Evolutionary conservation across 1,140 invertebrate genomes (phyloP), one percentile per base, ranked within the genome.

Genomic region (Phocides pigmalion): DNA sequence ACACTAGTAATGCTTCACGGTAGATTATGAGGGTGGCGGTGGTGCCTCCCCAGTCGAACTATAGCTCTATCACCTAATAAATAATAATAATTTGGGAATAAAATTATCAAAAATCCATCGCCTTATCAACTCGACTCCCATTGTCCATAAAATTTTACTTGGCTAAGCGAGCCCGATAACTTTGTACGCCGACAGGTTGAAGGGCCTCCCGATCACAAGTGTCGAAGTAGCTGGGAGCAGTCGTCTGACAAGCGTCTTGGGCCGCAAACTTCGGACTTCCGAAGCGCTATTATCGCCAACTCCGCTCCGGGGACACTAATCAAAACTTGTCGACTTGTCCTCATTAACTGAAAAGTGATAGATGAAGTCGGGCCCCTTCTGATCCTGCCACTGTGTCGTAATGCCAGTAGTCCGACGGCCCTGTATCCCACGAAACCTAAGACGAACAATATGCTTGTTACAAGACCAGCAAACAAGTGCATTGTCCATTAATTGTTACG

Each of bases 251-350:
- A 39, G 32, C 47, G 47, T 51, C 50, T 53, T 37, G 9, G 32
- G 32, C 49, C 44, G 28, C 50, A 53, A 53, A 53, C 50, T 53
- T 53, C 28, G 47, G 14, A 22, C 25, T 35, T 35, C 25, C 28
- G 19, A 15, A 39, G 50, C 28, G 28, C 50, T 53, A 53, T 53
- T 53, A 53, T 53, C 47, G 15, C 28, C 16, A 19, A 19, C 50
- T 53, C 32, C 50, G 14, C 20, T 53, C 16, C 50, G 22, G 47
- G 46, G 14, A 53, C 50, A 53, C 50, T 39, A 53, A 53, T 53
- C 50, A 53, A 53, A 53, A 37, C 32, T 53, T 53, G 50, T 17
- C 50, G 50, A 53, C 50, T 53, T 19, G 50, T 53, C 32, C 50
- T 51, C 47, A 51, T 51, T 51, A 51, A 51, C 47, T 35, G n/a